phyloP scores from a whole-genome alignment of 1,140 invertebrate genomes.

The Drosophila mayri region DNA sequence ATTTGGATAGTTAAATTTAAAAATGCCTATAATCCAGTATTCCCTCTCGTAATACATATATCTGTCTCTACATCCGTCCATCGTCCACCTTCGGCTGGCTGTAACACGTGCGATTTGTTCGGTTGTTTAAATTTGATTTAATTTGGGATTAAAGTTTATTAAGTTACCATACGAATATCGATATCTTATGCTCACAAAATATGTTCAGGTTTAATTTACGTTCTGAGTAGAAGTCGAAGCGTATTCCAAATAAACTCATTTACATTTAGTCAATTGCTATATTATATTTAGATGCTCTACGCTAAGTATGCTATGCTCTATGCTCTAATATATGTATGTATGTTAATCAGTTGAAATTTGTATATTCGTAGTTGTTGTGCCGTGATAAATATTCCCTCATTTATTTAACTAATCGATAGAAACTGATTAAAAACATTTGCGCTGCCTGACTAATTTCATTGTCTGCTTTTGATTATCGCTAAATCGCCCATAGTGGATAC shows the following conservation, averaged over 20 bases:
- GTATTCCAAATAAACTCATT: slow-evolving; percentile 45
- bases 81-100: slow-evolving; percentile 53
- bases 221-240: slow-evolving; percentile 58
- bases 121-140: slow-evolving; percentile 70
- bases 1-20: slow-evolving; percentile 71
- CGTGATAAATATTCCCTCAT: slow-evolving; percentile 62
- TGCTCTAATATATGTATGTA: too few relatives aligned
- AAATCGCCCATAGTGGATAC: slow-evolving; percentile 62
- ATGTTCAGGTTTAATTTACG: slow-evolving; percentile 60
- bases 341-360: slow-evolving; percentile 53
- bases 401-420: slow-evolving; percentile 69
- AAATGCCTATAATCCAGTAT: slow-evolving; percentile 60
- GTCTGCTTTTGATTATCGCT: slow-evolving; percentile 77
- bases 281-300: slow-evolving; percentile 50
- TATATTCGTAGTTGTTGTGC: slow-evolving; percentile 50
- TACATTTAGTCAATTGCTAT: slow-evolving; percentile 56
- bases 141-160: slow-evolving; percentile 60
- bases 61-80: slow-evolving; percentile 9
- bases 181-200: slow-evolving; percentile 58
- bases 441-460: slow-evolving; percentile 74
- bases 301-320: slow-evolving; percentile 46
- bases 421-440: slow-evolving; percentile 67
- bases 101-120: slow-evolving; percentile 74
- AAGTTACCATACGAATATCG: slow-evolving; percentile 51
- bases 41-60: slow-evolving; percentile 34